Evolutionary conservation across 2,113 vertebrate species (phyloP).

Genomic region (Pelodiscus sinensis): DNA sequence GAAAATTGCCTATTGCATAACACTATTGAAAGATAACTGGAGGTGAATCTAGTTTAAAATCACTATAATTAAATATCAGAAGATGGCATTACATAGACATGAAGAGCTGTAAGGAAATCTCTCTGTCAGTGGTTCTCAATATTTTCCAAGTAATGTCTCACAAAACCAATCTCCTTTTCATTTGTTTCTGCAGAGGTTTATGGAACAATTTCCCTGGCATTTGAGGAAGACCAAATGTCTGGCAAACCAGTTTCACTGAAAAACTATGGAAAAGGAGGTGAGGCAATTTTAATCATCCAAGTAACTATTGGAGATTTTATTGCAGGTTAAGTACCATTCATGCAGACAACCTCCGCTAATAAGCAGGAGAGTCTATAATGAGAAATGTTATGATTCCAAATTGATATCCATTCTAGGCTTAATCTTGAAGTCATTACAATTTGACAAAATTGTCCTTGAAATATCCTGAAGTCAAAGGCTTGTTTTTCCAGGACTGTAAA

Average conservation of each 20-base stretch:
- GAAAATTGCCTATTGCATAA: not conserved
- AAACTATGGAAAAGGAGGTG: not conserved
- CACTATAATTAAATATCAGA: not conserved
- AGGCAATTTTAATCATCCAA: not conserved
- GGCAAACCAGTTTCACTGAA: not conserved
- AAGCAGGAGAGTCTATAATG: not conserved
- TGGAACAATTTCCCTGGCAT: not conserved
- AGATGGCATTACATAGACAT: not conserved
- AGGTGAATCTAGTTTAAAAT: not conserved
- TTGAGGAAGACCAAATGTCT: not conserved
- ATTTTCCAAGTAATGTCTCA: not conserved
- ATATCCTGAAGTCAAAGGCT: not conserved
- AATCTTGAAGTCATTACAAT: not conserved
- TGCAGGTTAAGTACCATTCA: not conserved
- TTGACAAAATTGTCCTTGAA: fast-evolving
- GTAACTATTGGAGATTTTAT: not conserved
- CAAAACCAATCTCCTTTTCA: not conserved
- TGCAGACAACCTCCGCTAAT: not conserved
- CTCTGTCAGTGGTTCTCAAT: not conserved
- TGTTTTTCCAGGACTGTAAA: not conserved
- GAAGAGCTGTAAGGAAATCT: not conserved
- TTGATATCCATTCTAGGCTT: not conserved
- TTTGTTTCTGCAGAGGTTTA: not conserved
- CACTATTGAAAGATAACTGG: not conserved
- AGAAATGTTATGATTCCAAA: not conserved